phyloP scores from a whole-genome alignment of 2,888 invertebrate species.

The Agrilus biguttatus region DNA sequence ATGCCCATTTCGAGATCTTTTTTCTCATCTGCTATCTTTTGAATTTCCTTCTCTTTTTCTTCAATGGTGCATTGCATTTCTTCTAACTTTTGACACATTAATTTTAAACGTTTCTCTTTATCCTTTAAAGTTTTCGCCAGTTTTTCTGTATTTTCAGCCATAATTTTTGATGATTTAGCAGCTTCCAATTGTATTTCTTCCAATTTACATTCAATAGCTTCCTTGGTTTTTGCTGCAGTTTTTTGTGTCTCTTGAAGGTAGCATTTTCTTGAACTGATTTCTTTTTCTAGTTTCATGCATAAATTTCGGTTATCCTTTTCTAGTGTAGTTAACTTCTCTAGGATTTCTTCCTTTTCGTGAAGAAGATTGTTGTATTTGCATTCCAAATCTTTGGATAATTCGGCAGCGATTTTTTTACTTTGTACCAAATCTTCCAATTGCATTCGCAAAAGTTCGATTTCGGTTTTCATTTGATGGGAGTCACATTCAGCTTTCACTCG shows the following conservation, averaged over 20 bases:
- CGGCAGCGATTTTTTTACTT: slow-evolving; percentile 8
- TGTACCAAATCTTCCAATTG: slow-evolving; percentile 7
- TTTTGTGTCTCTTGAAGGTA: slow-evolving; percentile 2
- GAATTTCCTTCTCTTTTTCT: slow-evolving; percentile 1
- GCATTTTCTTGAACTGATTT: slow-evolving; percentile 1
- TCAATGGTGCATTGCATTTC: not conserved
- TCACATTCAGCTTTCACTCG: slow-evolving; percentile 3
- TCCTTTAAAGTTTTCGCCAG: slow-evolving; percentile 4
- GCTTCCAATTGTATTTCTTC: slow-evolving; percentile 4
- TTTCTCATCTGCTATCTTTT: not conserved
- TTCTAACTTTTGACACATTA: slow-evolving; percentile 1
- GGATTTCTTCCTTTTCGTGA: slow-evolving; percentile 1
- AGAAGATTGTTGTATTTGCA: slow-evolving; percentile 9
- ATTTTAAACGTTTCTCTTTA: slow-evolving; percentile 3
- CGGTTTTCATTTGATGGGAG: slow-evolving; percentile 3
- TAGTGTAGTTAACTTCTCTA: slow-evolving; percentile 4
- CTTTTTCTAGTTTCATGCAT: slow-evolving; percentile 6
- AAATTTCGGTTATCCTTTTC: slow-evolving; percentile 9
- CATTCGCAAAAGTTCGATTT: slow-evolving; percentile 5
- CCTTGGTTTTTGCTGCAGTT: slow-evolving; percentile 4
- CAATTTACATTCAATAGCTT: slow-evolving; percentile 1
- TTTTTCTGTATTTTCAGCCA: slow-evolving; percentile 4
- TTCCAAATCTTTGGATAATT: slow-evolving; percentile 9
- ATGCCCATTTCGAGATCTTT: slow-evolving; percentile 2
- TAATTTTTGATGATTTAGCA: slow-evolving; percentile 1